Base-by-base conservation (phyloP, 2,888 invertebrate species). In the Pseudococcus longispinus region DNA sequence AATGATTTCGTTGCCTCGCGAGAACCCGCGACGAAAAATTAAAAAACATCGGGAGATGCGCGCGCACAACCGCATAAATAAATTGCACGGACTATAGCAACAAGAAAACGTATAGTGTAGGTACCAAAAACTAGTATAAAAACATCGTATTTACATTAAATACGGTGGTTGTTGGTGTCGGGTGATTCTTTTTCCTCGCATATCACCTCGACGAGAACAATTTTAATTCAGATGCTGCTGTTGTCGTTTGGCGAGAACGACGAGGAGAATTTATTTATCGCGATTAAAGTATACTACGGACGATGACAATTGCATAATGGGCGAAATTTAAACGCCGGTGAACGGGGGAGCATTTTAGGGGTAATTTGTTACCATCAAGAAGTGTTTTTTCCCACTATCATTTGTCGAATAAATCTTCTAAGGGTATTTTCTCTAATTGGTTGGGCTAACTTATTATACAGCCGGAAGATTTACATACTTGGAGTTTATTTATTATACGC, bases 61-160 rank as follows among this genome's bases (percentile, higher is more conserved):
- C n/a, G n/a, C n/a, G n/a, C n/a, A n/a, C n/a, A n/a, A n/a, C n/a
- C n/a, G n/a, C n/a, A n/a, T n/a, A n/a, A n/a, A n/a, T n/a, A n/a
- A n/a, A n/a, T n/a, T n/a, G n/a, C n/a, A n/a, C 20, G 20, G 23
- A 42, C 8, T 80, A 6, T 42, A 1, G 37, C 13, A 20, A 80
- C 32, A 80, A 32, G 37, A 74, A 74, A 37, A 60, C 60, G 1
- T n/a, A n/a, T 18, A 18, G 55, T 18, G 60, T 60, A 60, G 20
- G 77, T 37, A 42, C 77, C n/a, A 11, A 80, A n/a, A 42, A 42
- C 77, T 8, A 80, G 77, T 37, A 37, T 37, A 80, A 80, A 42
- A 80, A 80, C 77, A 80, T 60, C 60, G 60, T 60, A 60, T 70
- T 70, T 29, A 29, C 70, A 70, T 70, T 70, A 70, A 29, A 65